Evolutionary conservation across 2,797 vertebrate genomes (phyloP), one percentile per base, ranked within the genome.

Genomic region (Carcharodon carcharias): DNA sequence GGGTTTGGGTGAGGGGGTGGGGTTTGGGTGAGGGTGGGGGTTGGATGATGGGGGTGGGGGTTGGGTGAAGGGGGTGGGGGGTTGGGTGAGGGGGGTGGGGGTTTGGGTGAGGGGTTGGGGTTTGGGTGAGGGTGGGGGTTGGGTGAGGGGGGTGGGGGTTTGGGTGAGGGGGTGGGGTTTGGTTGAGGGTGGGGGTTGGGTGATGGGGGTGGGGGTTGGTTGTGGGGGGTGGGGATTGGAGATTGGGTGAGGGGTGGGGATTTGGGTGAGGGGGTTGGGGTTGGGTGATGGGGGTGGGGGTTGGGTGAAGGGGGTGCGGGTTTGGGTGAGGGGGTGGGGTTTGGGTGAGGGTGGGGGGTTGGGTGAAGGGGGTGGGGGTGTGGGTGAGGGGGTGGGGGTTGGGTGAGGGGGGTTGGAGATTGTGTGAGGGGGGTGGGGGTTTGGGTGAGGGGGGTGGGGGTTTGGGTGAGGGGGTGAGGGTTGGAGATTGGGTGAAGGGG

Each of bases 371-470:
- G 0, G 40, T 31, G 92, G 65, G 0, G 9, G 16, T 18, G 18
- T 69, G 67, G 54, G 97, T 85, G 16, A 97, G 87, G 12, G 14
- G 73, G 89, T 31, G 94, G 67, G 2, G 3, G n/a, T 3, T 69
- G 9, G 23, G 97, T 85, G 16, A 97, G 87, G 12, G 14, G 73
- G 89, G 31, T 67, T n/a, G n/a, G n/a, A n/a, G n/a, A n/a, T n/a
- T n/a, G n/a, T n/a, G n/a, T n/a, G n/a, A n/a, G 96, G 94, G 67
- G 2, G 3, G 0, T 69, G 9, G n/a, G 23, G 26, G 23, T 26
- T 4, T 23, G 23, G 18, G 67, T 23, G 67, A 26, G 67, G 67
- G 67, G 67, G 45, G n/a, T 50, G 67, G 67, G 67, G 67, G 0
- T 50, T 50, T 65, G n/a, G 21, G 67, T 23, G 67, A 69, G 67